These are phyloP conservation scores for Scaptomyza montana DNA, from an alignment of 1,140 invertebrate species.

Conservation along the genomic window DNA sequence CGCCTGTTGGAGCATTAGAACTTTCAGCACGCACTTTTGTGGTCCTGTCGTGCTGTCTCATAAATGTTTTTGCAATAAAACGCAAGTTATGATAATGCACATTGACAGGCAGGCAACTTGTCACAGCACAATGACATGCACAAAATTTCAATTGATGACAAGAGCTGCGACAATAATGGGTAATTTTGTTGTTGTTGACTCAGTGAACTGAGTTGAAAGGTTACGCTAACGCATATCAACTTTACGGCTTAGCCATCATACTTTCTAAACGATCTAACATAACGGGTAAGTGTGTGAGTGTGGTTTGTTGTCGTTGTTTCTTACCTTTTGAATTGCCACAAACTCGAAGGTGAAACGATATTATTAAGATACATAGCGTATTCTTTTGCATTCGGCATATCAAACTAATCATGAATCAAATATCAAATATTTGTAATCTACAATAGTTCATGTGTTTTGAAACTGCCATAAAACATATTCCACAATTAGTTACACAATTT, in stretches of 20 bases:
- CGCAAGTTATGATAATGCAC: slow-evolving; percentile 77
- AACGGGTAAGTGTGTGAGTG: too few relatives aligned
- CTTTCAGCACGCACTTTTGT: slow-evolving; percentile 75
- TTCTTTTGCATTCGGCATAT: neutral
- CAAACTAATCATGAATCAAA: too few relatives aligned
- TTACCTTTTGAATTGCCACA: neutral
- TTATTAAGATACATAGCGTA: too few relatives aligned
- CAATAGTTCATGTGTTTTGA: too few relatives aligned
- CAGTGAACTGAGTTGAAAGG: neutral
- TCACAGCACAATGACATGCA: slow-evolving; percentile 44
- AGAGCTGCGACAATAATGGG: slow-evolving; percentile 49
- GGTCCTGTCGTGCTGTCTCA: slow-evolving; percentile 47
- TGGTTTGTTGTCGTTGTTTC: neutral
- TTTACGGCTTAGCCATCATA: neutral
- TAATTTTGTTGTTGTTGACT: slow-evolving; percentile 16
- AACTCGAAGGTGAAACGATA: neutral
- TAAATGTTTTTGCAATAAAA: slow-evolving; percentile 81
- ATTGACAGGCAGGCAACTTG: slow-evolving; percentile 66
- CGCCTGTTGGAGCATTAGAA: slow-evolving; percentile 10
- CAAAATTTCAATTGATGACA: slow-evolving; percentile 49
- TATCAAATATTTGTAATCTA: too few relatives aligned
- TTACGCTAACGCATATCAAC: slow-evolving; percentile 29
- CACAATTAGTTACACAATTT: neutral
- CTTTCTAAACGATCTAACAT: too few relatives aligned
- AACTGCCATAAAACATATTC: neutral